Evolutionary conservation across 2,797 vertebrate species (phyloP).

Genomic region (Borostomias antarcticus): DNA sequence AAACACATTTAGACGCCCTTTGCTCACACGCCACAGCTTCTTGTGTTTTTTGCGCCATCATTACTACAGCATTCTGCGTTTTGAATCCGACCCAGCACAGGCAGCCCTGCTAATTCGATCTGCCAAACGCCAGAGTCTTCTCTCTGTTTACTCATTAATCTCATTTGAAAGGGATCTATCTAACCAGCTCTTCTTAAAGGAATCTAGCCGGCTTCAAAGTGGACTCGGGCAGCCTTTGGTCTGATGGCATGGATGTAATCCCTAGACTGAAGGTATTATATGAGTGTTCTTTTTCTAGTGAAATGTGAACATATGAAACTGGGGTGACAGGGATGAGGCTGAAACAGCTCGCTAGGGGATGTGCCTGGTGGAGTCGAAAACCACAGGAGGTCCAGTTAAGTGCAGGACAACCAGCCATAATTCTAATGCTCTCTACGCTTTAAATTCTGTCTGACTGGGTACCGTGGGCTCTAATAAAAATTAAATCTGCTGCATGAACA

Average conservation of each 20-base stretch:
- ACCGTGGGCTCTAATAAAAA: conserved; percentile 46
- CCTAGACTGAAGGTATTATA: conserved; percentile 61
- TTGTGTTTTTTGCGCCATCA: conserved; percentile 33
- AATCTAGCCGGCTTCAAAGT: conserved; percentile 67
- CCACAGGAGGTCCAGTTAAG: conserved; percentile 47
- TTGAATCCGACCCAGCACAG: conserved; percentile 28
- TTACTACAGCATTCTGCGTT: conserved; percentile 32
- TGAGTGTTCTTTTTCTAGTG: conserved; percentile 46
- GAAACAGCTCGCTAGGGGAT: conserved; percentile 43
- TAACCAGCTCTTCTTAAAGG: conserved; percentile 63
- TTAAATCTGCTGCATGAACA: conserved; percentile 43
- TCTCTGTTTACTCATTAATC: conserved; percentile 59
- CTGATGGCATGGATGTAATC: conserved; percentile 69
- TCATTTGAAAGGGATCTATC: conserved; percentile 62
- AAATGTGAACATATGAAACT: conserved; percentile 40
- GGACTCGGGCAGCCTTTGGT: conserved; percentile 58
- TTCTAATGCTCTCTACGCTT: conserved; percentile 63
- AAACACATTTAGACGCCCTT: conserved; percentile 21
- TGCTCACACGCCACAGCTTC: conserved; percentile 34
- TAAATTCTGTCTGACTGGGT: conserved; percentile 58
- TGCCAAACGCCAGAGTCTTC: conserved; percentile 59
- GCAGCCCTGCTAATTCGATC: conserved; percentile 54
- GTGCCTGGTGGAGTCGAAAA: conserved; percentile 48
- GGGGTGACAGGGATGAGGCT: conserved; percentile 47
- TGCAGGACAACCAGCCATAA: conserved; percentile 47